Evolutionary conservation across 2,113 vertebrate genomes (phyloP).

Genomic region (Apus apus): DNA sequence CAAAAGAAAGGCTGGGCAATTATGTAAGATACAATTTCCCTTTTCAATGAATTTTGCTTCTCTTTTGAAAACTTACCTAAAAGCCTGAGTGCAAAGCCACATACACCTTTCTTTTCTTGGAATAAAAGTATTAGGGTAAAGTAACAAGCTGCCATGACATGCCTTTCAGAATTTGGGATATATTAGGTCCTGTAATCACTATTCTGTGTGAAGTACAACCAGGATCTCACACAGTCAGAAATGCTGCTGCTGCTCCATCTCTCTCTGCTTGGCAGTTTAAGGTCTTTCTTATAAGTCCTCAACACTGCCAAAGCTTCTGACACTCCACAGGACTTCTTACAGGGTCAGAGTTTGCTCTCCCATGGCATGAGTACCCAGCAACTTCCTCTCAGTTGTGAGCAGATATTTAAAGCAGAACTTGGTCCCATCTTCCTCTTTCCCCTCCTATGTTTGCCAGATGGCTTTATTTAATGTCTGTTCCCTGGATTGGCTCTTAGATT

Average conservation of each 20-base stretch:
- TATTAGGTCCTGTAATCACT: not conserved
- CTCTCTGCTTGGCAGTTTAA: not conserved
- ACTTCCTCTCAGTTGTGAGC: not conserved
- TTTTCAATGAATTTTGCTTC: not conserved
- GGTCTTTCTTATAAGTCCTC: not conserved
- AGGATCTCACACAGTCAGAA: not conserved
- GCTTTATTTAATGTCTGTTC: constrained; percentile 38
- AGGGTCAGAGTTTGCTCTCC: not conserved
- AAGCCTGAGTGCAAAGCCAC: not conserved
- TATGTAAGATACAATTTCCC: constrained; percentile 14
- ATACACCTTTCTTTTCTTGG: not conserved
- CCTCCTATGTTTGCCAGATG: constrained; percentile 26
- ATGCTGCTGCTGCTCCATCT: not conserved
- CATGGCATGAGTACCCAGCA: not conserved
- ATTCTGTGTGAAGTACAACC: not conserved
- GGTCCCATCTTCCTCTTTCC: not conserved
- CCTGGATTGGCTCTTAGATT: constrained; percentile 12
- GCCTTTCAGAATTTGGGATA: not conserved
- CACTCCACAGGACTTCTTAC: not conserved
- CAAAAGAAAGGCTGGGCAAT: constrained; percentile 18
- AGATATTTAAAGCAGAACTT: constrained; percentile 18
- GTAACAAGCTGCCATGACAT: not conserved
- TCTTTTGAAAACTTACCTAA: not conserved
- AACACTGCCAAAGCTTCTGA: not conserved
- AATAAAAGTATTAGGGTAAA: not conserved